A percentile compares a stretch with the other conserved stretches of the same genome.
phyloP scores from a whole-genome alignment of 2,797 vertebrate species.

The Cryptoblepharus egeriae region DNA sequence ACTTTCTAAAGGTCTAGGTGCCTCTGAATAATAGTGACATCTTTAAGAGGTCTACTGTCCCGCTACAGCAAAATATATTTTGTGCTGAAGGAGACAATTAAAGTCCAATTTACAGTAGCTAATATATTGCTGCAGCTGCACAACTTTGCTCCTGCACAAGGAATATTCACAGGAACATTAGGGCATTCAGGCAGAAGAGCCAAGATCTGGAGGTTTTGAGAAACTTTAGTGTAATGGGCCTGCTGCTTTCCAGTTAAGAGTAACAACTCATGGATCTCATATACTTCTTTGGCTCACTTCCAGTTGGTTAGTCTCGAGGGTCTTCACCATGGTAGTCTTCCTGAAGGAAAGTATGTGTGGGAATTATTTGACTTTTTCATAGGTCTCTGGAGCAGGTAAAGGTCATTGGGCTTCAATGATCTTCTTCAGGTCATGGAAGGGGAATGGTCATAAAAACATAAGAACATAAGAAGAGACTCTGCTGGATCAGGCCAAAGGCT shows the following conservation, averaged over 20 bases:
- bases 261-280: background rate
- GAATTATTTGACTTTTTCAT: too few species aligned
- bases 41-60: conserved; percentile 19
- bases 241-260: background rate
- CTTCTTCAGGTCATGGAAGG: too few species aligned
- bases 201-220: too few species aligned
- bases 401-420: too few species aligned
- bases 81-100: conserved; percentile 27
- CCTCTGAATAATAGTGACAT: conserved; percentile 33
- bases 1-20: conserved; percentile 27
- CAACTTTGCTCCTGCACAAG: background rate
- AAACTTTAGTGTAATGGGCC: background rate
- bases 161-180: background rate
- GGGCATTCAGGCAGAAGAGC: background rate
- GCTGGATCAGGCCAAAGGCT: too few species aligned
- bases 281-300: background rate
- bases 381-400: too few species aligned
- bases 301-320: background rate
- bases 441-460: too few species aligned
- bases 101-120: conserved; percentile 22
- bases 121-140: conserved; percentile 6
- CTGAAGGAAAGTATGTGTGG: background rate
- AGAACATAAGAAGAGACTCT: too few species aligned
- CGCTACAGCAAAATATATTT: conserved; percentile 25
- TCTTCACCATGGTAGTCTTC: background rate